Evolutionary conservation across 2,888 invertebrate genomes (phyloP), one percentile per base, ranked within the genome.

Genomic region (Ochropleura leucogaster): DNA sequence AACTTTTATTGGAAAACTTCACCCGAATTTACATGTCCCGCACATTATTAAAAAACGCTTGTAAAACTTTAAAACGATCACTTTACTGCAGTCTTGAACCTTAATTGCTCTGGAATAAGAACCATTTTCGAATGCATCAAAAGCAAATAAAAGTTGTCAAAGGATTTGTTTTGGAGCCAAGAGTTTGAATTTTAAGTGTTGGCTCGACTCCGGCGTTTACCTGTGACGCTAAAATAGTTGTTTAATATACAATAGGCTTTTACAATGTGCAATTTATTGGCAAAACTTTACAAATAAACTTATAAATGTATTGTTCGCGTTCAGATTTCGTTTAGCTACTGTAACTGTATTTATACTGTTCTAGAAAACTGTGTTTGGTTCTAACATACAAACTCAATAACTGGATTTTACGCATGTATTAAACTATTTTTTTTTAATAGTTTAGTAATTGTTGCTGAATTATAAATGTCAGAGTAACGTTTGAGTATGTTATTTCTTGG

Each of bases 1-100:
- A 95, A 95, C 95, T 95, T 95, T 95, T 95, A 95, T 95, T 95
- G 93, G 93, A 94, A 95, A 95, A 95, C 95, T 95, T 95, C 88
- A 86, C 83, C 92, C 93, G 92, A 95, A 95, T 95, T 95, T 95
- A 94, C 95, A 95, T 95, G 92, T 92, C 92, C 91, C 92, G 92
- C 90, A 92, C 94, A 93, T 95, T 95, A 95, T 95, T 94, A 95
- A 95, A 30, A 95, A 95, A 94, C 91, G 92, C 91, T 93, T 90
- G 91, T 92, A 91, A 93, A 93, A 87, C 82, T 87, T 83, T 88
- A 83, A 87, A 87, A 77, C 51, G 42, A 20, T 55, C 14, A 46
- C 49, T 74, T 68, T 64, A 69, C 72, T 70, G 44, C 72, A 47
- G 72, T 74, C 67, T 77, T 71, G 77, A 20, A 87, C 85, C 85